Conservation (phyloP, 2,888 invertebrate species). For the Liodrosophila aerea region DNA sequence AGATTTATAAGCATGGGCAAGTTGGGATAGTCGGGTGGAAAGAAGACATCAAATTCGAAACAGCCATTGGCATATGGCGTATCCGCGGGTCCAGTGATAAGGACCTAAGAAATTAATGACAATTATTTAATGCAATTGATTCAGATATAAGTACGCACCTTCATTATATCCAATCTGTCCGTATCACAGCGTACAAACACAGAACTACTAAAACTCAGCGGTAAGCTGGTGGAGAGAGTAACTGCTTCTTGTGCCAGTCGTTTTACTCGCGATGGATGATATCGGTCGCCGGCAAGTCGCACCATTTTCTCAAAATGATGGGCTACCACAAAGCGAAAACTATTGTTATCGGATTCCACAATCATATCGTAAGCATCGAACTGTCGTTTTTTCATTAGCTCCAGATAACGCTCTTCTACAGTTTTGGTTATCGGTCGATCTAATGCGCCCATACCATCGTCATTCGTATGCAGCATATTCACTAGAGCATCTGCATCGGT, state of each 20-base stretch:
- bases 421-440: conserved; percentile 84
- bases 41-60: conserved; percentile 95
- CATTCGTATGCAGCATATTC: conserved; percentile 62
- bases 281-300: conserved; percentile 92
- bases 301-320: conserved; percentile 95
- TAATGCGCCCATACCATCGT: conserved; percentile 72
- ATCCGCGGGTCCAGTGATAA: conserved; percentile 95
- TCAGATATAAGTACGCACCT: conserved; percentile 83
- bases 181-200: conserved; percentile 98
- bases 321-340: conserved; percentile 91
- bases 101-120: conserved; percentile 84
- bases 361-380: conserved; percentile 97
- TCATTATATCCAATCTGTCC: conserved; percentile 97
- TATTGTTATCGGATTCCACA: conserved; percentile 88
- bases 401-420: conserved; percentile 90
- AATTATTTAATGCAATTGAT: neutral
- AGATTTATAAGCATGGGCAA: conserved; percentile 95
- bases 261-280: conserved; percentile 93
- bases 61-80: conserved; percentile 96
- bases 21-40: conserved; percentile 91
- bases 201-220: conserved; percentile 95
- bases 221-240: conserved; percentile 94
- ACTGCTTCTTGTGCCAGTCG: conserved; percentile 97
- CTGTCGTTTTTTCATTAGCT: conserved; percentile 93
- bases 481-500: conserved; percentile 78